Base-by-base conservation (phyloP, 1,140 invertebrate genomes). In the Euura lappo region DNA sequence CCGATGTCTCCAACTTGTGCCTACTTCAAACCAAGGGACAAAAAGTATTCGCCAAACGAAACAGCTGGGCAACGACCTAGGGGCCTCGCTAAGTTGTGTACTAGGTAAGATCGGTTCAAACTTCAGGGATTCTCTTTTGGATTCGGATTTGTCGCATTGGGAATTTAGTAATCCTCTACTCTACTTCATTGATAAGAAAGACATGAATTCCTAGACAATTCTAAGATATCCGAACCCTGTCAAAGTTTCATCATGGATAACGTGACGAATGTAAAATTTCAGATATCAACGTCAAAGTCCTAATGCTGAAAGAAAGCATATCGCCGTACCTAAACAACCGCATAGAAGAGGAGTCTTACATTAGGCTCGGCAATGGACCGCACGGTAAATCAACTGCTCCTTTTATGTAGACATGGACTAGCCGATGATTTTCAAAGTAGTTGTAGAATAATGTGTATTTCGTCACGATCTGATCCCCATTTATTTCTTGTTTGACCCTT, bases 301-400 rank as follows among this genome's bases (percentile, higher is more conserved):
- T 87, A 83, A 87, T 88, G 86, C 86, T 87, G 82, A 86, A 84
- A 86, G 85, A 85, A 87, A 86, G 82, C 77, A 80, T 86, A 82
- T 83, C 83, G 72, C 79, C 81, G 77, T 83, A 86, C 79, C 80
- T 81, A 68, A 85, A 88, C 79, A 84, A 78, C 78, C 81, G 80
- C 75, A 86, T 82, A 71, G 84, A 88, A 79, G 86, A 86, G 77
- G 85, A 87, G 76, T 85, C 86, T 65, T 87, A 88, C 75, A 81
- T 87, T 80, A 85, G 85, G 69, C 83, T 84, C 76, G 83, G 80
- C 81, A 86, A 87, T 86, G 85, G 84, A 72, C 85, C 84, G 71
- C 81, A 81, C 46, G 77, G 86, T 87, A 84, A 72, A 66, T 8
- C 78, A 75, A 75, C 47, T 11, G 13, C 8, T 60, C 51, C 10